Base-by-base conservation (phyloP, 2,888 invertebrate species). In the Tenthredo distinguenda region DNA sequence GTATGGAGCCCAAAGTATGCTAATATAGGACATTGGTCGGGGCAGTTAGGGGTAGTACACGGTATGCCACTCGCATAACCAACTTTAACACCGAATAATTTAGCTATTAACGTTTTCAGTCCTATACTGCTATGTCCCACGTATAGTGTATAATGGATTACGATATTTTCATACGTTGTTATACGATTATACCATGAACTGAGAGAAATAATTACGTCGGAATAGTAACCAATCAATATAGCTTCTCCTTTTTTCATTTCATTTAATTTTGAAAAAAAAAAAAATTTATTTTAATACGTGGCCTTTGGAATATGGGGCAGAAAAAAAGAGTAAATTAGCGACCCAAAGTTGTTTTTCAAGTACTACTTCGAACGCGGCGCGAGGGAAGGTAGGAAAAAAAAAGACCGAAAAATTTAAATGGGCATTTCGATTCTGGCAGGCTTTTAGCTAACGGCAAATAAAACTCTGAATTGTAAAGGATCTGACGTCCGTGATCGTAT, bases 51-150 rank as follows among this genome's bases (percentile, higher is more conserved):
- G 81, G 40, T 88, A 89, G 91, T 91, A 93, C 92, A 92, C 88
- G 91, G 91, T 91, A 92, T 92, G 89, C 91, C 92, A 91, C 93
- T 92, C 90, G 90, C 91, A 90, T 91, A 91, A 90, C 90, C 86
- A 92, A 92, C 91, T 92, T 90, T 90, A 89, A 90, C 89, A 87
- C 89, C 91, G 92, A 92, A 93, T 93, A 92, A 93, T 92, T 92
- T 91, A 89, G 87, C 91, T 91, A 91, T 92, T 92, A 92, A 89
- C 89, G 89, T 88, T 90, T 92, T 89, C 88, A 87, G 86, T 83
- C 62, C 82, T 79, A 77, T 76, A 50, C 68, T 10, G 79, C 1
- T 43, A 12, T 2, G 15, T 50, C 18, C 34, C 34, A 37, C 9
- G 18, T 50, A 47, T 72, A 50, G 26, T 55, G 9, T 3, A 3